Percentiles rank a stretch among this genome's conserved stretches.
Evolutionary conservation across 2,113 vertebrate species (phyloP).

Genomic region (Noctilio leporinus): DNA sequence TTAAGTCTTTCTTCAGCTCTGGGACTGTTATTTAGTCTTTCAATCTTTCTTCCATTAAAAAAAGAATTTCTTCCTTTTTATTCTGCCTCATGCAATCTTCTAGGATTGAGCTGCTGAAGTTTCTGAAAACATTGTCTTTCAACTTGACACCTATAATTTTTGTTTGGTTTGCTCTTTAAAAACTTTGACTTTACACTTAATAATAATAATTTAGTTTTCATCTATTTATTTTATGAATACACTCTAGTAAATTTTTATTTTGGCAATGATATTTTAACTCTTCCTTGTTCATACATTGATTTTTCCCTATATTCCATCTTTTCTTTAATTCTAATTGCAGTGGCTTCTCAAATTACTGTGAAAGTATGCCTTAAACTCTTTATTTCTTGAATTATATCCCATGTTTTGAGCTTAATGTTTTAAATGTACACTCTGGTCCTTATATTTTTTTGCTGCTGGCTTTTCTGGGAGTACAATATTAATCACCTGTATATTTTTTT

Average conservation of each 20-base stretch:
- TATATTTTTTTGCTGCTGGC: not conserved
- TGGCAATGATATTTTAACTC: not conserved
- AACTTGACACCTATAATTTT: not conserved
- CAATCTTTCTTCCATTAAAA: not conserved
- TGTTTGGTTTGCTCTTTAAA: not conserved
- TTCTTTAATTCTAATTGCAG: not conserved
- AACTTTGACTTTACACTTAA: not conserved
- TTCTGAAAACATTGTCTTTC: not conserved
- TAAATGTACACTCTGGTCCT: not conserved
- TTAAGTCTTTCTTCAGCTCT: not conserved
- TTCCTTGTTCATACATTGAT: not conserved
- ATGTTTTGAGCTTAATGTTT: not conserved
- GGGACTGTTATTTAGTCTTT: not conserved
- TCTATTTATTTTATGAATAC: not conserved
- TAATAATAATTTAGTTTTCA: not conserved
- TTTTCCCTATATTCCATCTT: not conserved
- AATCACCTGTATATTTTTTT: not conserved
- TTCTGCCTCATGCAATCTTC: not conserved
- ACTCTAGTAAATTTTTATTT: not conserved
- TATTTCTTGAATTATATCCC: not conserved
- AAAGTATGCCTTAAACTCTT: not conserved
- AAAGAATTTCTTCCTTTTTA: not conserved
- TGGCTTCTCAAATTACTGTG: not conserved
- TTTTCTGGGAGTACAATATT: not conserved
- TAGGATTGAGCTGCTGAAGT: not conserved